phyloP scores from a whole-genome alignment of 2,888 invertebrate species.

The Agapostemon virescens region DNA sequence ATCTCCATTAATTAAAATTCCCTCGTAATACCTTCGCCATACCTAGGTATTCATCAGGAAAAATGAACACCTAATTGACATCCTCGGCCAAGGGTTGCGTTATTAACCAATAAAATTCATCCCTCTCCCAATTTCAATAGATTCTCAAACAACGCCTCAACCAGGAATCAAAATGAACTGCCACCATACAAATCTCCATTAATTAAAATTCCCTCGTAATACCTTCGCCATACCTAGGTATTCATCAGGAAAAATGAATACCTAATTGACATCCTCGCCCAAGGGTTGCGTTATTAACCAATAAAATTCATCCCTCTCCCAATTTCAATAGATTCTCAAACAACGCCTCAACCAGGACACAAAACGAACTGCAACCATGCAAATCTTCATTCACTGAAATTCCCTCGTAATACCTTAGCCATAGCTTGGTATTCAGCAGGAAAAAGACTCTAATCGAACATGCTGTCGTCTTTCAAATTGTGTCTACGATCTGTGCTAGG shows the following conservation, averaged over 20 bases:
- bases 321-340: too few relatives aligned
- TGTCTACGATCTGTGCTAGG: background rate
- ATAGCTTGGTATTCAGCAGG: too few relatives aligned
- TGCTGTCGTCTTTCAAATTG: background rate
- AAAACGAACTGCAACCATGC: too few relatives aligned
- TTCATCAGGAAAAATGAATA: constrained; percentile 43
- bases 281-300: too few relatives aligned
- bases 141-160: background rate
- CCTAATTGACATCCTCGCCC: too few relatives aligned
- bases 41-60: too few relatives aligned
- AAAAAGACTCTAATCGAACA: background rate
- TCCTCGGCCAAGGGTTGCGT: background rate
- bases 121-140: background rate
- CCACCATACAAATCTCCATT: constrained; percentile 38
- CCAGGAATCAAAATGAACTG: background rate
- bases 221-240: constrained; percentile 9
- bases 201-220: background rate
- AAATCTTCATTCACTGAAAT: too few relatives aligned
- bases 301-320: too few relatives aligned
- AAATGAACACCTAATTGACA: background rate
- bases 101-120: constrained; percentile 32
- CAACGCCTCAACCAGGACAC: too few relatives aligned
- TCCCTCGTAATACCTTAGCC: too few relatives aligned
- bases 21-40: too few relatives aligned
- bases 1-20: too few relatives aligned